Percentiles rank a stretch among this genome's conserved stretches.
These are phyloP conservation scores for Mylabris sibirica DNA, from an alignment of 2,888 invertebrate species.

Conservation along the genomic window DNA sequence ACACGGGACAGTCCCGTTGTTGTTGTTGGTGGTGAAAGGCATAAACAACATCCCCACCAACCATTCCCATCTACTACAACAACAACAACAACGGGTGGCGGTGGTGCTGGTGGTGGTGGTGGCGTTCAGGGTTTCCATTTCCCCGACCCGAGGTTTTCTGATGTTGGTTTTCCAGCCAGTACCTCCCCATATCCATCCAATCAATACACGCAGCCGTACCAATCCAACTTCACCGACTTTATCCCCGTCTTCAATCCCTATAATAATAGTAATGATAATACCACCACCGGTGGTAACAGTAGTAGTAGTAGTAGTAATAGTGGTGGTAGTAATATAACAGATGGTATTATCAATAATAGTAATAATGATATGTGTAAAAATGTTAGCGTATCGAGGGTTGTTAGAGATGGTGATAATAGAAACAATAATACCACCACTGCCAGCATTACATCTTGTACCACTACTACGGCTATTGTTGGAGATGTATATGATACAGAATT, in stretches of 20 bases:
- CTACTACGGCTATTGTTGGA: not conserved
- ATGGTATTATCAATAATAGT: not conserved
- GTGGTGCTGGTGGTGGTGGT: too few species aligned
- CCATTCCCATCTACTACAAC: slow-evolving; percentile 51
- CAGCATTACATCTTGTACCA: not conserved
- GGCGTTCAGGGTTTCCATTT: slow-evolving; percentile 55
- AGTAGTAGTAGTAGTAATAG: not conserved
- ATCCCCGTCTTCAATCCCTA: slow-evolving; percentile 63
- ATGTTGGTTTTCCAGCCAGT: slow-evolving; percentile 52
- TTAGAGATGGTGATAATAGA: slow-evolving; percentile 47
- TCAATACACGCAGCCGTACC: slow-evolving; percentile 56
- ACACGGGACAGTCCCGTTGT: slow-evolving; percentile 38
- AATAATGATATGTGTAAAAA: too few species aligned
- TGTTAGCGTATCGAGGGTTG: too few species aligned
- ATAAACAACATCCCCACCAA: slow-evolving; percentile 39
- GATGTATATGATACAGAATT: slow-evolving; percentile 50
- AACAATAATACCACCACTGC: slow-evolving; percentile 10
- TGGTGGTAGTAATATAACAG: not conserved
- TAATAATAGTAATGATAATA: slow-evolving; percentile 18
- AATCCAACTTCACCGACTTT: slow-evolving; percentile 56
- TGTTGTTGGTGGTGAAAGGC: slow-evolving; percentile 32
- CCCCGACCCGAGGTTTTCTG: slow-evolving; percentile 56
- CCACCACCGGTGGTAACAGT: not conserved
- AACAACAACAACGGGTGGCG: too few species aligned
- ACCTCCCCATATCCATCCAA: slow-evolving; percentile 48